phyloP scores from a whole-genome alignment of 2,113 vertebrate genomes.

The Thalassoma bifasciatum region DNA sequence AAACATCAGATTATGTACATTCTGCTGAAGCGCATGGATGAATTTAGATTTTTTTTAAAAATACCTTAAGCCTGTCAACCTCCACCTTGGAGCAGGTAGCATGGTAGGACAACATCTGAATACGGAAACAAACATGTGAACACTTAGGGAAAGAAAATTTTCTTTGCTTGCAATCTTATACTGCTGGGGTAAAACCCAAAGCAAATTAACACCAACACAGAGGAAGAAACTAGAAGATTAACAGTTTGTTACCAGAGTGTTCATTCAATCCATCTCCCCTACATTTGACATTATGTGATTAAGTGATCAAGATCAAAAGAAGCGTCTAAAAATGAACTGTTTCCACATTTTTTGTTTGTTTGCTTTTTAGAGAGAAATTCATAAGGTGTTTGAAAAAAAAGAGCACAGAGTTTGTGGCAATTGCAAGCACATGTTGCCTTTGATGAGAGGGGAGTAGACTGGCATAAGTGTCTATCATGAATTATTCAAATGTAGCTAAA shows the following conservation, averaged over 20 bases:
- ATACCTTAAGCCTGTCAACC: conserved; percentile 87
- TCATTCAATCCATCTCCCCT: not conserved
- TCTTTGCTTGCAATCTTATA: not conserved
- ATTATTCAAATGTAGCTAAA: conserved; percentile 68
- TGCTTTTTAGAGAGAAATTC: not conserved
- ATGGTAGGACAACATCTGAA: conserved; percentile 86
- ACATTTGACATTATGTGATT: conserved; percentile 3
- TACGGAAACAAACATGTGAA: no score
- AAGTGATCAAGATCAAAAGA: conserved; percentile 21
- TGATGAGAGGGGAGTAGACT: conserved; percentile 52
- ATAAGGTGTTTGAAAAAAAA: conserved; percentile 27
- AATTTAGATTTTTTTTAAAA: conserved; percentile 3
- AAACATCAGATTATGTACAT: conserved; percentile 10
- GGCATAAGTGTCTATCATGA: conserved; percentile 56
- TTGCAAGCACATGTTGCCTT: conserved; percentile 29
- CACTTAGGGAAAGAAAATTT: no score
- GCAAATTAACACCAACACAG: not conserved
- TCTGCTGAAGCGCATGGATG: not conserved
- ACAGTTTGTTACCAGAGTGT: conserved; percentile 8
- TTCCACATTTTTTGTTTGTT: not conserved
- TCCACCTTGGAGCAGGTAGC: conserved; percentile 86
- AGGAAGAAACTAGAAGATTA: not conserved
- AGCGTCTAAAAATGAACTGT: conserved; percentile 15
- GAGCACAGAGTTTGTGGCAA: not conserved
- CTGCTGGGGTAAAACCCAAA: no score